A percentile compares a stretch with the other conserved stretches of the same genome.
phyloP scores from a whole-genome alignment of 2,888 invertebrate genomes.

The Epistrophe eligans region DNA sequence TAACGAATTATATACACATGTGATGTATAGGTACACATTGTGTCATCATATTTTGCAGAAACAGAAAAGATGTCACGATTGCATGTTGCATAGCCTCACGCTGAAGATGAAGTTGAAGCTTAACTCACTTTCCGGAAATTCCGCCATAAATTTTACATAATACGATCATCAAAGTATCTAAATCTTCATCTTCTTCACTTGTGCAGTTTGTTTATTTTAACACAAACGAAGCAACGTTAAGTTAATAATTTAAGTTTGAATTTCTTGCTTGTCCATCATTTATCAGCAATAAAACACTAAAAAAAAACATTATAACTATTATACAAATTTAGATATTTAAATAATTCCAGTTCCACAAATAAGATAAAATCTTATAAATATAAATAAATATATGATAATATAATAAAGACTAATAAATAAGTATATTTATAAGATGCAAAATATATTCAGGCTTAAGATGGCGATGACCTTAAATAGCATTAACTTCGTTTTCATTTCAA shows the following conservation, averaged over 20 bases:
- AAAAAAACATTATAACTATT: no score
- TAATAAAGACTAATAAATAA: no score
- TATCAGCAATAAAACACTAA: background rate
- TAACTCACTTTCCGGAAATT: slow-evolving; percentile 14
- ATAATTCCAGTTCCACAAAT: background rate
- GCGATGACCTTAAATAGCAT: background rate
- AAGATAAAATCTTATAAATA: no score
- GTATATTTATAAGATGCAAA: no score
- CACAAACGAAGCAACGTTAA: background rate
- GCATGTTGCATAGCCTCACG: background rate
- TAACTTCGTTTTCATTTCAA: slow-evolving; percentile 1
- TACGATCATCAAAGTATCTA: background rate
- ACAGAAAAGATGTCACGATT: slow-evolving; percentile 4
- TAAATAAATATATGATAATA: no score
- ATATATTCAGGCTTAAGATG: background rate
- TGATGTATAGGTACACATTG: background rate
- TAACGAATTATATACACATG: no score
- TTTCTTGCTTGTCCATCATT: background rate
- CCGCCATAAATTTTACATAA: slow-evolving; percentile 10
- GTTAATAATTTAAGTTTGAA: no score
- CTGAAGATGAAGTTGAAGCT: background rate
- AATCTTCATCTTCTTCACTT: background rate
- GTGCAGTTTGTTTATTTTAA: slow-evolving; percentile 8
- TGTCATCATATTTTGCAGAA: slow-evolving; percentile 9
- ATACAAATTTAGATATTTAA: background rate